A percentile compares a stretch with the other conserved stretches of the same genome.
Conservation (phyloP, 2,113 vertebrate species). For the Myxocyprinus asiaticus region DNA sequence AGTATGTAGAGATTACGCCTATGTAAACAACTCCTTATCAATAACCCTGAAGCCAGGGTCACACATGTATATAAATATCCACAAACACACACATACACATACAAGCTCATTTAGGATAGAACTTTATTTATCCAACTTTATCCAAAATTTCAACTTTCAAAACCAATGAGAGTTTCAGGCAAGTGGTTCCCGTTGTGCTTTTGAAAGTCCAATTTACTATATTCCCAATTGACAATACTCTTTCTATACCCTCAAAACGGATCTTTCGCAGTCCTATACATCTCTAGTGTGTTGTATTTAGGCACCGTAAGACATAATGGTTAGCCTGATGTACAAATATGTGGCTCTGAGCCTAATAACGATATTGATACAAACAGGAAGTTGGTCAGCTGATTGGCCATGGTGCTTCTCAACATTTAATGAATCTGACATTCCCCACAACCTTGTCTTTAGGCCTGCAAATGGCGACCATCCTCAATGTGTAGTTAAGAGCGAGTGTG, state of each 20-base stretch:
- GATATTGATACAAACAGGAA: constrained; percentile 5
- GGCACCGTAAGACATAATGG: no score
- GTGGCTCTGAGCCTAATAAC: no score
- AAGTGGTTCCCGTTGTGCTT: no score
- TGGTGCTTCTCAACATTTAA: not conserved
- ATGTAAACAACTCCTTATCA: constrained; percentile 8
- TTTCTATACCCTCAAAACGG: no score
- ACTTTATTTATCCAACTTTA: no score
- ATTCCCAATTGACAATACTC: no score
- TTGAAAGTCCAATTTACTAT: no score
- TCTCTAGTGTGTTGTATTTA: no score
- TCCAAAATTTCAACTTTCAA: no score
- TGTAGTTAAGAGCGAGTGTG: not conserved
- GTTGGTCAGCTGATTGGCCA: not conserved
- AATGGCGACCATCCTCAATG: not conserved
- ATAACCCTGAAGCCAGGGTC: not conserved
- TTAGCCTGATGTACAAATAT: not conserved
- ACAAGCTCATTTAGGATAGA: no score
- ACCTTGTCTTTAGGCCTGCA: not conserved
- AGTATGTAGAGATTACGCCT: not conserved
- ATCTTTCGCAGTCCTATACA: no score
- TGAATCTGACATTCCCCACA: not conserved
- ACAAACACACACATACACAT: not conserved
- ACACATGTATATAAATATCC: constrained; percentile 11
- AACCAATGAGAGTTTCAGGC: no score